Conservation (phyloP, 2,113 vertebrate genomes). For the Pygoscelis antarcticus region DNA sequence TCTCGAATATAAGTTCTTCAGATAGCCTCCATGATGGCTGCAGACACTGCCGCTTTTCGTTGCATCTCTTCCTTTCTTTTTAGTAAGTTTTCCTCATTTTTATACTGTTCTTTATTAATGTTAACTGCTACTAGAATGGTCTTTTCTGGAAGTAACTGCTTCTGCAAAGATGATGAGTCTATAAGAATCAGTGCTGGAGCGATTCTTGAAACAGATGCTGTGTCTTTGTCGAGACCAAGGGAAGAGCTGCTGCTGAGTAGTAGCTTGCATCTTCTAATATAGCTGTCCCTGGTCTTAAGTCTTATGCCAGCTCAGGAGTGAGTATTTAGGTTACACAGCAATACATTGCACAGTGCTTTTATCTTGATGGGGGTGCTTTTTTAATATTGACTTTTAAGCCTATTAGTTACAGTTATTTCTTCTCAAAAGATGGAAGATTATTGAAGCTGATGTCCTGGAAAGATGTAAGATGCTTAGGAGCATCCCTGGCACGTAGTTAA, state of each 20-base stretch:
- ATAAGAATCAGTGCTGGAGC: accelerated
- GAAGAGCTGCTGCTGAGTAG: not conserved
- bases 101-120: not conserved
- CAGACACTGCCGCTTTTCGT: not conserved
- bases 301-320: not conserved
- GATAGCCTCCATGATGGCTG: not conserved
- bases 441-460: not conserved
- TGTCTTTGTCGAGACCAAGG: not conserved
- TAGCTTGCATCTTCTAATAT: not conserved
- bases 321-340: not conserved
- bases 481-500: not conserved
- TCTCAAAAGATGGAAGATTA: not conserved
- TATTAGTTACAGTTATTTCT: not conserved
- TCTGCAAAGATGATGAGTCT: accelerated
- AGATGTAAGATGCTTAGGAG: not conserved
- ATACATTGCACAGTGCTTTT: not conserved
- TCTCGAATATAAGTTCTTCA: not conserved
- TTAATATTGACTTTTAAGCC: not conserved
- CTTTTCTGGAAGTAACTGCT: not conserved
- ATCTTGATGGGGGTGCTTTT: not conserved
- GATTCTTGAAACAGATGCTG: not conserved
- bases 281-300: not conserved
- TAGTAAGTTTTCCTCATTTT: not conserved
- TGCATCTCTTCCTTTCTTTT: not conserved
- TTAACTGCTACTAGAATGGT: not conserved